Base-by-base conservation (phyloP, 2,113 vertebrate species). In the Clinocottus analis region DNA sequence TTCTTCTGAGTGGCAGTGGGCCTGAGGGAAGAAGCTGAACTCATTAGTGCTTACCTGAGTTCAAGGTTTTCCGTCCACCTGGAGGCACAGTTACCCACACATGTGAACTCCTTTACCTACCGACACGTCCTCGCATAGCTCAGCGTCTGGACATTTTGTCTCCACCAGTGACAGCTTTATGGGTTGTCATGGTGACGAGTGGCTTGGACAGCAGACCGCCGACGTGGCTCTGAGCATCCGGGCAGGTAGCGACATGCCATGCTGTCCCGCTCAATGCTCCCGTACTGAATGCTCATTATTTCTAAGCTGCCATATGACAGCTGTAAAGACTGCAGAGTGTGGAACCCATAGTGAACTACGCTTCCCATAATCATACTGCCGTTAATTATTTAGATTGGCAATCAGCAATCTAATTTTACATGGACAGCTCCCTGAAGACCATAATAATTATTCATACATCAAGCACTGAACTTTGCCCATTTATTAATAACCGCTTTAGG, bases 331-430 rank as follows among this genome's bases (percentile, higher is more conserved):
- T 86, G n/a, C 49, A 69, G 27, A 53, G 49, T 58, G 45, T 49
- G 73, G 45, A 72, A 51, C 73, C 80, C 82, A 88, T 19, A 75
- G 65, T 84, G 63, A 88, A 91, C 85, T 80, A 47, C 4, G 63
- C 83, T 73, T 78, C 66, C 78, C 29, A 72, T 82, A 84, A 89
- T 86, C 81, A 80, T 37, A 75, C 35, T 33, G 72, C 72, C 43
- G 61, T 92, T 90, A 89, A 93, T 92, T 89, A 91, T 91, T 89
- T 90, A 91, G 75, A 75, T 74, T 84, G 74, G 74, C 76, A 83
- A 89, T 89, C 79, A 87, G 88, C 61, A 86, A 82, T 91, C 83
- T 85, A 83, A 85, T 90, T 90, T 86, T 80, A 89, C 80, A 91
- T 69, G 75, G 85, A 88, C 82, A 85, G 72, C 82, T 89, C 90